A percentile compares a stretch with the other conserved stretches of the same genome.
These are phyloP conservation scores for Orchesellides sinensis DNA, from an alignment of 2,888 invertebrate genomes.

Conservation along the genomic window DNA sequence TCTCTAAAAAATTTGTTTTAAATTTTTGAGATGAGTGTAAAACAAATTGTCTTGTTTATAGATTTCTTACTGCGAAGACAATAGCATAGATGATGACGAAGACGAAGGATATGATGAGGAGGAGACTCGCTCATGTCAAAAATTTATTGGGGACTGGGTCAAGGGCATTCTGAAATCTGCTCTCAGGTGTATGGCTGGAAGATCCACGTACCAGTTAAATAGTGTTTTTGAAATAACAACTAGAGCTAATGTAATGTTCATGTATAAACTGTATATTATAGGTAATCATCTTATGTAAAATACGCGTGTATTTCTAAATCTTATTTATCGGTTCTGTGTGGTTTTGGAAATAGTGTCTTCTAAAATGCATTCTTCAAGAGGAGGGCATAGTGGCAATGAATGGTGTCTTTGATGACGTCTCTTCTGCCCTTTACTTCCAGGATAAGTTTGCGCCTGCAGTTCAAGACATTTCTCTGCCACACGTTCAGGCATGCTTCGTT, in stretches of 20 bases:
- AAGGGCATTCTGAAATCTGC: not conserved
- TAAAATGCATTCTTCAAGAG: slow-evolving; percentile 38
- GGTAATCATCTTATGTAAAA: too few species aligned
- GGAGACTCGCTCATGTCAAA: slow-evolving; percentile 27
- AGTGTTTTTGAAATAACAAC: slow-evolving; percentile 45
- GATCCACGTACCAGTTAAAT: slow-evolving; percentile 26
- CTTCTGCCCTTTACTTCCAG: slow-evolving; percentile 27
- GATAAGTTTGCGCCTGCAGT: slow-evolving; percentile 1
- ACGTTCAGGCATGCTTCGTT: slow-evolving; percentile 16
- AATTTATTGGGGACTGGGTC: slow-evolving; percentile 23
- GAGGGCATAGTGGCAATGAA: not conserved
- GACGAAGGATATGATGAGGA: slow-evolving; percentile 23
- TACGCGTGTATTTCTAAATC: too few species aligned
- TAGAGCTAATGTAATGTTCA: slow-evolving; percentile 32
- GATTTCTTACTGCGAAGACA: too few species aligned
- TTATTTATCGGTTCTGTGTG: not conserved
- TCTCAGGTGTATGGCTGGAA: slow-evolving; percentile 33
- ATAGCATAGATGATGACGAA: too few species aligned
- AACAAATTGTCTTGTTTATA: too few species aligned
- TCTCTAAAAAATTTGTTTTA: too few species aligned
- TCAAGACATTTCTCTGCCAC: not conserved
- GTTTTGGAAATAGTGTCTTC: slow-evolving; percentile 18
- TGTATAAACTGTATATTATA: not conserved
- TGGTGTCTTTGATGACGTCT: slow-evolving; percentile 31
- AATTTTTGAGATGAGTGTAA: too few species aligned